Conservation (phyloP, 1,140 invertebrate species). For the Scylla paramamosain region DNA sequence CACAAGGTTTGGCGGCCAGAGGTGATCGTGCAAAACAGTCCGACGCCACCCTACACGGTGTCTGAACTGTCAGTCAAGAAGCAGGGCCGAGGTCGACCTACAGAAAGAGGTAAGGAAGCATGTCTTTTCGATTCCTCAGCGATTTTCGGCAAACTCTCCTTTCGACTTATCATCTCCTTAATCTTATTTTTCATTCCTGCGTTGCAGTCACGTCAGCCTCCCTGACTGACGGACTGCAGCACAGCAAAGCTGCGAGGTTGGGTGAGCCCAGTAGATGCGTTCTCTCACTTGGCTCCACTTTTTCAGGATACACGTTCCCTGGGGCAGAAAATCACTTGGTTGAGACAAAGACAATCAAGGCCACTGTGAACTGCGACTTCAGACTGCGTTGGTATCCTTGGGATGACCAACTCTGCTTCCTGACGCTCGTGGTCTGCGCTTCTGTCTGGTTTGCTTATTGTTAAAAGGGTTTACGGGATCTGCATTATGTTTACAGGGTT, state of each 20-base stretch:
- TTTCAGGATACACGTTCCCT: constrained; percentile 40
- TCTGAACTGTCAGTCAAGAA: background rate
- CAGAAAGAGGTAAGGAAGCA: background rate
- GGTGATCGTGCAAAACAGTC: constrained; percentile 6
- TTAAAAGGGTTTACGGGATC: background rate
- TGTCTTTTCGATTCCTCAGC: too few species aligned
- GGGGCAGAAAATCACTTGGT: constrained; percentile 32
- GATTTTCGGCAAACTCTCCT: background rate
- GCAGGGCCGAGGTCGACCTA: background rate
- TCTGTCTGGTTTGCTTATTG: background rate
- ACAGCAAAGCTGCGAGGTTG: background rate
- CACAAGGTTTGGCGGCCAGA: constrained; percentile 39
- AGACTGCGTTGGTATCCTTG: constrained; percentile 51
- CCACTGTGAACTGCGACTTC: constrained; percentile 56
- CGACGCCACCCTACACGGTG: background rate
- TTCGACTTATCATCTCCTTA: background rate
- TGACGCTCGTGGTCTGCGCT: constrained; percentile 32
- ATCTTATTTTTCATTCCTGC: too few species aligned
- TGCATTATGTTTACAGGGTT: background rate
- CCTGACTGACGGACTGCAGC: background rate
- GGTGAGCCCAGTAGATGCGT: background rate
- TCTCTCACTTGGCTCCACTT: too few species aligned
- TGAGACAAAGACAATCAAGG: constrained; percentile 27
- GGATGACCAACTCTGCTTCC: constrained; percentile 44
- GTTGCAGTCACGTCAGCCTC: background rate